phyloP scores from a whole-genome alignment of 2,888 invertebrate genomes.

The Tenodera sinensis region DNA sequence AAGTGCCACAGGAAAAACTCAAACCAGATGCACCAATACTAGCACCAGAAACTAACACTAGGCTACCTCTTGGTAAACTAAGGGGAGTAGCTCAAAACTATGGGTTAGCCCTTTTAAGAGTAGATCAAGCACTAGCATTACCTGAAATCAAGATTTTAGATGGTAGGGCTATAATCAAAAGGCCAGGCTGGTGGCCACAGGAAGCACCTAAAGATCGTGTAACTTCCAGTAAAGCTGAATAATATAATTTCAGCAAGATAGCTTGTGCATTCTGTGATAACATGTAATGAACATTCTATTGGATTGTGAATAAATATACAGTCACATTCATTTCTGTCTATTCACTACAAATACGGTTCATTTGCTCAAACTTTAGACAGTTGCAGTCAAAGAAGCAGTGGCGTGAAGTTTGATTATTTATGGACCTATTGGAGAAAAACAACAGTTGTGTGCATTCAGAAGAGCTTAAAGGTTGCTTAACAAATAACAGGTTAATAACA shows the following conservation, averaged over 20 bases:
- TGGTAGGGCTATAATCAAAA: slow-evolving; percentile 53
- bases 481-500: too few species aligned
- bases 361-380: too few species aligned
- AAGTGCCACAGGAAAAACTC: slow-evolving; percentile 41
- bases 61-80: slow-evolving; percentile 63
- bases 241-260: neutral
- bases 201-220: slow-evolving; percentile 59
- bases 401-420: too few species aligned
- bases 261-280: neutral
- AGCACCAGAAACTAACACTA: slow-evolving; percentile 41
- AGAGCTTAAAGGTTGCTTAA: too few species aligned
- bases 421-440: too few species aligned
- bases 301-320: too few species aligned
- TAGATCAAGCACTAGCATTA: slow-evolving; percentile 64
- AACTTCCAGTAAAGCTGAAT: neutral
- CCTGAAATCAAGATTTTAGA: slow-evolving; percentile 56
- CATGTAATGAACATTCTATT: neutral
- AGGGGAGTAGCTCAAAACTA: slow-evolving; percentile 55
- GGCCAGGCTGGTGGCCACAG: slow-evolving; percentile 81
- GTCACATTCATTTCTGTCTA: too few species aligned
- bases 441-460: too few species aligned
- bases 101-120: slow-evolving; percentile 71
- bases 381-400: too few species aligned
- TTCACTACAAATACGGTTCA: too few species aligned
- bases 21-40: slow-evolving; percentile 43